A percentile compares a stretch with the other conserved stretches of the same genome.
phyloP scores from a whole-genome alignment of 2,888 invertebrate species.

The Lasius fuliginosus region DNA sequence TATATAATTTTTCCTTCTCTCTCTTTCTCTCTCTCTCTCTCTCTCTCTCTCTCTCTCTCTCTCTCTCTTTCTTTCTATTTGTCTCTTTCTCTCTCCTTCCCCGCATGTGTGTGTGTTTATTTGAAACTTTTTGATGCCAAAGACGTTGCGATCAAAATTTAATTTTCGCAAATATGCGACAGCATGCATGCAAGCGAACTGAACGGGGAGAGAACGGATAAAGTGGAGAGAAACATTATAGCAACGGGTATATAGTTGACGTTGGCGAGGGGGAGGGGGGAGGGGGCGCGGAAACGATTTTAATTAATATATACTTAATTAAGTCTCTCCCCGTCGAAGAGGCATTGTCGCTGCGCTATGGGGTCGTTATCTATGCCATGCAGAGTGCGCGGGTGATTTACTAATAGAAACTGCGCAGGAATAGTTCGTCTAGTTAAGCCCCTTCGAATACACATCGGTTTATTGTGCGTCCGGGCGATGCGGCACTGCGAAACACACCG shows the following conservation, averaged over 20 bases:
- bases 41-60: too few relatives aligned
- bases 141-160: conserved; percentile 33
- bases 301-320: conserved; percentile 84
- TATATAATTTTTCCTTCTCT: too few relatives aligned
- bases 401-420: conserved; percentile 80
- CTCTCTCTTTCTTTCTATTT: too few relatives aligned
- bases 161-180: conserved; percentile 52
- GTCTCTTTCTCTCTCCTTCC: not conserved
- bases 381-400: conserved; percentile 78
- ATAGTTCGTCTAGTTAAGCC: conserved; percentile 79
- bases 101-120: not conserved
- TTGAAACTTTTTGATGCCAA: conserved; percentile 3
- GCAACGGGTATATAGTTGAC: not conserved
- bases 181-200: not conserved
- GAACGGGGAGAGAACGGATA: not conserved
- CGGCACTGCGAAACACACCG: conserved; percentile 55
- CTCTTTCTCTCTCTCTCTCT: too few relatives aligned
- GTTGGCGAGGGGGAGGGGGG: conserved; percentile 37
- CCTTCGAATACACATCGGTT: conserved; percentile 76
- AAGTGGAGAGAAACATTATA: conserved; percentile 46
- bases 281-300: conserved; percentile 69
- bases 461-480: conserved; percentile 75
- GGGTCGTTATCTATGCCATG: conserved; percentile 78
- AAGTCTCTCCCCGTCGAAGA: conserved; percentile 77
- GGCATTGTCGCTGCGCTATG: conserved; percentile 74